Evolutionary conservation across 1,140 invertebrate species (phyloP).

Genomic region (Galendromus occidentalis): DNA sequence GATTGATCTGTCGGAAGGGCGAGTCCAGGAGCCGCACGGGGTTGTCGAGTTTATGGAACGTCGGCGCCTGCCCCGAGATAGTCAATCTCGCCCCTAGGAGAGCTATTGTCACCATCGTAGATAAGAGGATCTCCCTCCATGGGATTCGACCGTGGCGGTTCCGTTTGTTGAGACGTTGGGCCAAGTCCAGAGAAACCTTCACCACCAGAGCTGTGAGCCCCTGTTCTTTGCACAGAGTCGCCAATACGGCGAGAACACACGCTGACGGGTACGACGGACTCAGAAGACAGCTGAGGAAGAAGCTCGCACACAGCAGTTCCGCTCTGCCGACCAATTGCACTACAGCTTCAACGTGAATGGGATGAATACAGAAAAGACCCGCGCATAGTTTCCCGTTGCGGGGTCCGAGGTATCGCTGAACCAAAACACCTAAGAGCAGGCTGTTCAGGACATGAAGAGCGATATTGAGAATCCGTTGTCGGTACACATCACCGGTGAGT

Average conservation of each 20-base stretch:
- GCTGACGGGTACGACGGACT: not conserved
- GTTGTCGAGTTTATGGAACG: not conserved
- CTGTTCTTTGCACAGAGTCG: slow-evolving; percentile 80
- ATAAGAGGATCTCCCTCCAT: not conserved
- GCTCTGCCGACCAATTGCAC: slow-evolving; percentile 32
- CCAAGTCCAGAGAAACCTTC: not conserved
- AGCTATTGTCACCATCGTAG: not conserved
- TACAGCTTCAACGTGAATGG: slow-evolving; percentile 75
- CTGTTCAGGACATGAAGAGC: slow-evolving; percentile 44
- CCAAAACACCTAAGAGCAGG: slow-evolving; percentile 39
- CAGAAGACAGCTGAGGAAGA: slow-evolving; percentile 27
- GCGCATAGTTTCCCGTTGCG: slow-evolving; percentile 41
- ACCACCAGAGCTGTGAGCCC: slow-evolving; percentile 61
- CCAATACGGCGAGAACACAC: slow-evolving; percentile 23
- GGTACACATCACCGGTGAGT: slow-evolving; percentile 33
- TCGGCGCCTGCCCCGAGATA: not conserved
- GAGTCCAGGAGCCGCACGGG: not conserved
- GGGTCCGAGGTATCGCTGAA: slow-evolving; percentile 31
- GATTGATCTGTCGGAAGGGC: not conserved
- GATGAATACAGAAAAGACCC: slow-evolving; percentile 71
- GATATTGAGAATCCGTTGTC: slow-evolving; percentile 52
- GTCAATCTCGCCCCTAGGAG: not conserved
- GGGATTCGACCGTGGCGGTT: not conserved
- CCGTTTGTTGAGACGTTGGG: not conserved
- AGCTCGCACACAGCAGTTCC: slow-evolving; percentile 31